A percentile compares a stretch with the other conserved stretches of the same genome.
phyloP scores from a whole-genome alignment of 2,888 invertebrate species.

The Bellardia pandia region DNA sequence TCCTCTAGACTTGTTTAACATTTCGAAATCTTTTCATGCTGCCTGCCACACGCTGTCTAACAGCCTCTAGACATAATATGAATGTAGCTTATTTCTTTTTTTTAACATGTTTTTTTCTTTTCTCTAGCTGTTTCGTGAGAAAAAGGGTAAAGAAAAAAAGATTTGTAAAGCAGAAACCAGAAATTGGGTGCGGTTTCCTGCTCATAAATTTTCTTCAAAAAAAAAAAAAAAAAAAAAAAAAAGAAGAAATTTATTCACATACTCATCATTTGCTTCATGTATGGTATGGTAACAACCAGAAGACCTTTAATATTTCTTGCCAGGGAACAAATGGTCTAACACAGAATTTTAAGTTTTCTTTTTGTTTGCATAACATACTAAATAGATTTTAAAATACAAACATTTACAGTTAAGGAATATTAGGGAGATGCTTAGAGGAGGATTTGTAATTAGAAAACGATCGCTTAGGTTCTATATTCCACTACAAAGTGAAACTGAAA shows the following conservation, averaged over 20 bases:
- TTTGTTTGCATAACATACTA: slow-evolving; percentile 11
- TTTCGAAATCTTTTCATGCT: slow-evolving; percentile 26
- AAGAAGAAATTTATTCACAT: background rate
- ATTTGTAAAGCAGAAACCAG: slow-evolving; percentile 58
- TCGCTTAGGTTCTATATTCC: too few relatives aligned
- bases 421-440: background rate
- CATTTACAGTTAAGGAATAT: background rate
- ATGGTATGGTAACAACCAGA: slow-evolving; percentile 27
- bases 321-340: slow-evolving; percentile 49
- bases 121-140: background rate
- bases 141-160: slow-evolving; percentile 15
- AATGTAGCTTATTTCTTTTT: background rate
- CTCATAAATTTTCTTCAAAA: slow-evolving; percentile 79
- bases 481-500: too few relatives aligned
- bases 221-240: background rate
- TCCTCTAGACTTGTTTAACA: slow-evolving; percentile 40
- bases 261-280: slow-evolving; percentile 39
- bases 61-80: slow-evolving; percentile 13
- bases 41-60: background rate
- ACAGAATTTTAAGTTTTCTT: slow-evolving; percentile 27
- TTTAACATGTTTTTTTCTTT: background rate
- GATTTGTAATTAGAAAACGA: too few relatives aligned
- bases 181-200: slow-evolving; percentile 79
- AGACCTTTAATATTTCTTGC: slow-evolving; percentile 42
- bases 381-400: slow-evolving; percentile 20